Evolutionary conservation across 2,113 vertebrate species (phyloP).

Genomic region (Hystrix brachyura): DNA sequence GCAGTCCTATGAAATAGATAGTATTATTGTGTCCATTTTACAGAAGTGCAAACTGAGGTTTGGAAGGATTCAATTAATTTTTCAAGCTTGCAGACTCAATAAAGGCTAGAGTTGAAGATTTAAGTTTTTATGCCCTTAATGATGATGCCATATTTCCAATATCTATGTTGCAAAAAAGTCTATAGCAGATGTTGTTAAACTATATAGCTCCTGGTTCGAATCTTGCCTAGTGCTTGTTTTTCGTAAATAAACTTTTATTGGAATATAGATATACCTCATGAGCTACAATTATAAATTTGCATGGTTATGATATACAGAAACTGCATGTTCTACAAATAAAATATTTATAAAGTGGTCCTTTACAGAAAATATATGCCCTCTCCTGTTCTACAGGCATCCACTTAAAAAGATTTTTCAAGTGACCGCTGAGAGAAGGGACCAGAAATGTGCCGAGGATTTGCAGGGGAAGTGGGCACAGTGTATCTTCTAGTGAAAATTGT

Average conservation of each 20-base stretch:
- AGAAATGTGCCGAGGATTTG: slow-evolving; percentile 21
- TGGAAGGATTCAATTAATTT: slow-evolving; percentile 23
- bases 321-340: slow-evolving; percentile 6
- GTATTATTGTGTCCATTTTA: slow-evolving; percentile 18
- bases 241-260: slow-evolving; percentile 44
- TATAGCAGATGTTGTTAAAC: not conserved
- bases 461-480: not conserved
- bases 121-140: slow-evolving; percentile 35
- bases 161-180: not conserved
- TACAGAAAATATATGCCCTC: slow-evolving; percentile 10
- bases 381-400: not conserved
- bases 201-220: not conserved
- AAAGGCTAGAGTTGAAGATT: slow-evolving; percentile 38
- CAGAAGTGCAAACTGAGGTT: not conserved
- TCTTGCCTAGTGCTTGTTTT: slow-evolving; percentile 22
- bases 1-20: not conserved
- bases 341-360: slow-evolving; percentile 13
- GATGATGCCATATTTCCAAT: slow-evolving; percentile 42
- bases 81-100: not conserved
- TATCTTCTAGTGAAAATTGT: slow-evolving; percentile 8
- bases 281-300: not conserved
- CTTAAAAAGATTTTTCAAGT: not conserved
- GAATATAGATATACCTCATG: not conserved
- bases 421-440: not conserved
- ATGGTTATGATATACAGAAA: not conserved